Evolutionary conservation across 2,113 vertebrate genomes (phyloP).

Genomic region (Petaurus breviceps): DNA sequence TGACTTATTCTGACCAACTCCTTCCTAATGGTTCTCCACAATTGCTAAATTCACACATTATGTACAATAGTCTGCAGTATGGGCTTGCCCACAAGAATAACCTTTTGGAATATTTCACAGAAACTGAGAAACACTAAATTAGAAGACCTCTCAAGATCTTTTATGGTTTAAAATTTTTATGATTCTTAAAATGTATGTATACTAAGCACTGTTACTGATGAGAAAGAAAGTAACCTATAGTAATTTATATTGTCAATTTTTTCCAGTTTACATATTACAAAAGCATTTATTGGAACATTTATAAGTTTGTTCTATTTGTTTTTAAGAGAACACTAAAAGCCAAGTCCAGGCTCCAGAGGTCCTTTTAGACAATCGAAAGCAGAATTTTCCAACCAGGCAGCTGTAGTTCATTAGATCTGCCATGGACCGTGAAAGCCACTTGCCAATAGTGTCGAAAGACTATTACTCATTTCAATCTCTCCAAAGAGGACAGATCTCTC

Average conservation of each 20-base stretch:
- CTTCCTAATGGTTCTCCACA: not conserved
- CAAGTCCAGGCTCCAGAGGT: conserved; percentile 61
- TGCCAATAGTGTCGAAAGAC: conserved; percentile 75
- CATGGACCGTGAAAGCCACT: conserved; percentile 77
- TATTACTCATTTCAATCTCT: conserved; percentile 72
- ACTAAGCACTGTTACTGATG: conserved; percentile 50
- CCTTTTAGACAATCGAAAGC: conserved; percentile 72
- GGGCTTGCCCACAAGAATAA: not conserved
- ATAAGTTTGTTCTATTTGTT: conserved; percentile 41
- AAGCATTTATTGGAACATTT: conserved; percentile 35
- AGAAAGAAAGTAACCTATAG: conserved; percentile 45
- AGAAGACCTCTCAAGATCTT: not conserved
- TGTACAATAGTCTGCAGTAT: not conserved
- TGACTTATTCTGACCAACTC: not conserved
- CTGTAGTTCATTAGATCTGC: conserved; percentile 79
- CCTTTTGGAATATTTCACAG: not conserved
- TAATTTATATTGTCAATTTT: conserved; percentile 46
- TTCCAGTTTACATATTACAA: conserved; percentile 27
- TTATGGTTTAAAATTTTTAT: not conserved
- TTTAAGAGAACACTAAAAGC: conserved; percentile 53
- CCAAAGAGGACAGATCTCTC: conserved; percentile 62
- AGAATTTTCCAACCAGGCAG: conserved; percentile 78
- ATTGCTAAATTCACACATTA: not conserved
- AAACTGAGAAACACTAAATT: not conserved
- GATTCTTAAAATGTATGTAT: not conserved